Evolutionary conservation across 2,888 invertebrate species (phyloP), one percentile per base, ranked within the genome.

Genomic region (Ptychoptera contaminata): DNA sequence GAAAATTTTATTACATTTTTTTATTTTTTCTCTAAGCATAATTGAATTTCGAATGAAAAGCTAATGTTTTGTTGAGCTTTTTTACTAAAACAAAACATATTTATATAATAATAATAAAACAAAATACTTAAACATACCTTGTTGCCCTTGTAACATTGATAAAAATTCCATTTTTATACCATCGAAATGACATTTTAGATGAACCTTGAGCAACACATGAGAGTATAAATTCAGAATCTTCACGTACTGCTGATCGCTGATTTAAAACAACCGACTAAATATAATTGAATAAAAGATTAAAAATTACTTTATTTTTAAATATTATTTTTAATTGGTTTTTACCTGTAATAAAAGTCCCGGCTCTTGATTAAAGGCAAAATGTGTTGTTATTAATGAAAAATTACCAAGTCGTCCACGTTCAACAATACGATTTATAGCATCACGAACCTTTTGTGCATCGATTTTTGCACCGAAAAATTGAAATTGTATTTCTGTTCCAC

Each of bases 181-280:
- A 87, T 30, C 75, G 74, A 60, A 86, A 86, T 45, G 69, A 72
- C 57, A 82, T 80, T 51, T 75, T 71, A 1, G 80, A 74, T 38
- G 84, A 82, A 43, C 85, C 85, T 57, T 81, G 77, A 16, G 84
- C 83, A 51, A 77, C 72, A 57, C 87, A 87, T 43, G 80, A 79
- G 50, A 87, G 67, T 54, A 79, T 77, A 56, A 86, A 82, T 61
- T 83, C 81, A 42, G 82, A 81, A 5, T 77, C 79, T 57, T 82
- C 77, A 61, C 81, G 77, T 48, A 73, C 67, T 41, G 67, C 60
- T 43, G 62, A 60, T 50, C 60, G 61, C 53, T 71, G 69, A 58
- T 71, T 72, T 51, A 72, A 63, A 48, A 64, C 65, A 46, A 74
- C 61, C 49, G 69, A 69, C 74, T 74, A 62, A n/a, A 35, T 31